Percentiles rank a stretch among this genome's conserved stretches.
These are phyloP conservation scores for Bradypodion ventrale DNA, from an alignment of 2,797 vertebrate genomes.

Conservation along the genomic window DNA sequence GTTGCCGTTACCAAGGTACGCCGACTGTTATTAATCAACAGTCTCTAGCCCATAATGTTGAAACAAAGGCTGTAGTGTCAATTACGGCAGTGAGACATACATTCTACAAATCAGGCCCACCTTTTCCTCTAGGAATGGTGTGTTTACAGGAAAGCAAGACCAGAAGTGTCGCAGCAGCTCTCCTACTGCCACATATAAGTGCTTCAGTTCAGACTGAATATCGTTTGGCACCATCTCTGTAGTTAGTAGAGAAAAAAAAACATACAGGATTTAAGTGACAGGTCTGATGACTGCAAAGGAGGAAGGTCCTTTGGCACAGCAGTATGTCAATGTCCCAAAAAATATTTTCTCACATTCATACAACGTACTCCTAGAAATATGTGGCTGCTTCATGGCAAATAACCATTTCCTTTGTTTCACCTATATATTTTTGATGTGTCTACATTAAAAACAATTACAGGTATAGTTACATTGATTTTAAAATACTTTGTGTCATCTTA, in stretches of 20 bases:
- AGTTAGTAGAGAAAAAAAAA: conserved; percentile 50
- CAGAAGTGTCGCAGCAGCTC: conserved; percentile 97
- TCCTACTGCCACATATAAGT: conserved; percentile 92
- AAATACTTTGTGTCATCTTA: background rate
- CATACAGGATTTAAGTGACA: too few species aligned
- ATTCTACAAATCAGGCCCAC: conserved; percentile 68
- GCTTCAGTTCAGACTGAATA: conserved; percentile 92
- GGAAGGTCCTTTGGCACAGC: too few species aligned
- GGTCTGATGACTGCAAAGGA: too few species aligned
- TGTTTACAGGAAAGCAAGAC: conserved; percentile 98
- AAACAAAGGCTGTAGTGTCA: background rate
- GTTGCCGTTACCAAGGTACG: too few species aligned
- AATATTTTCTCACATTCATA: too few species aligned
- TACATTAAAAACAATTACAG: too few species aligned
- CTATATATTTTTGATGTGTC: too few species aligned
- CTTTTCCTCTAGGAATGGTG: conserved; percentile 97
- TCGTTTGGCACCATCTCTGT: conserved; percentile 96
- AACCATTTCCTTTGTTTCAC: background rate
- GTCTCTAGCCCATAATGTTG: background rate
- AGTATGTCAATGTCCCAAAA: too few species aligned
- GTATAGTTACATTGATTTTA: background rate
- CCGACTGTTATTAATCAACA: background rate
- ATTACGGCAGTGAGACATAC: background rate
- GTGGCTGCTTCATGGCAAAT: background rate
- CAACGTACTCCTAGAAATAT: too few species aligned